These are phyloP conservation scores for Loriculus beryllinus DNA, from an alignment of 2,797 vertebrate genomes.

Conservation along the genomic window DNA sequence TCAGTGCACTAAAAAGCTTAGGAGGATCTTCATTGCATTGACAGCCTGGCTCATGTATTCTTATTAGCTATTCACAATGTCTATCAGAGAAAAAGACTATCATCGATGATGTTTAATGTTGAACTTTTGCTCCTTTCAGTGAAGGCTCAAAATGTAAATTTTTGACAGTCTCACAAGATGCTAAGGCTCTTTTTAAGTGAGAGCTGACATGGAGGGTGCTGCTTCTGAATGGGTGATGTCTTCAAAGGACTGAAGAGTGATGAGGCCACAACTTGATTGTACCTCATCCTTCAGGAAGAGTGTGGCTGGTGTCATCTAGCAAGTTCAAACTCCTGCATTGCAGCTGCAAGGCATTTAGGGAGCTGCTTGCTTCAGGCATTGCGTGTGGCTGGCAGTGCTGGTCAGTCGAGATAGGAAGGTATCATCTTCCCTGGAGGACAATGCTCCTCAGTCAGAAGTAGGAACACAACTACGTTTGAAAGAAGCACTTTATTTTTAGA, in stretches of 20 bases:
- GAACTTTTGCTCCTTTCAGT: neutral
- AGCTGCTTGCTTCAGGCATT: neutral
- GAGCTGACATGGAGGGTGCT: accelerated
- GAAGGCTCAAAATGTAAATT: neutral
- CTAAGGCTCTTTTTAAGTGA: neutral
- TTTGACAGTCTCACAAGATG: neutral
- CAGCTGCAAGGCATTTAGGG: neutral
- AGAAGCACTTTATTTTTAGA: constrained; percentile 53
- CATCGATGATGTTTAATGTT: neutral
- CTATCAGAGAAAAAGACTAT: neutral
- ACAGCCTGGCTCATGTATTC: neutral
- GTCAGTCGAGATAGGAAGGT: neutral
- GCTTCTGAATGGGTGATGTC: neutral
- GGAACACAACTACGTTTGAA: neutral
- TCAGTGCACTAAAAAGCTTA: neutral
- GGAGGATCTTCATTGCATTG: neutral
- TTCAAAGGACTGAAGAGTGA: neutral
- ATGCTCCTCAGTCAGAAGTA: neutral
- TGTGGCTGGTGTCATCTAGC: neutral
- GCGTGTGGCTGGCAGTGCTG: neutral
- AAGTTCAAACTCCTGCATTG: neutral
- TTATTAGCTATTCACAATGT: neutral
- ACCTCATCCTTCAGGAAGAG: accelerated
- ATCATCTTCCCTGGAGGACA: neutral
- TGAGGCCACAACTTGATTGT: neutral